Conservation (phyloP, 2,113 vertebrate species). For the Leptocoma aspasia region DNA sequence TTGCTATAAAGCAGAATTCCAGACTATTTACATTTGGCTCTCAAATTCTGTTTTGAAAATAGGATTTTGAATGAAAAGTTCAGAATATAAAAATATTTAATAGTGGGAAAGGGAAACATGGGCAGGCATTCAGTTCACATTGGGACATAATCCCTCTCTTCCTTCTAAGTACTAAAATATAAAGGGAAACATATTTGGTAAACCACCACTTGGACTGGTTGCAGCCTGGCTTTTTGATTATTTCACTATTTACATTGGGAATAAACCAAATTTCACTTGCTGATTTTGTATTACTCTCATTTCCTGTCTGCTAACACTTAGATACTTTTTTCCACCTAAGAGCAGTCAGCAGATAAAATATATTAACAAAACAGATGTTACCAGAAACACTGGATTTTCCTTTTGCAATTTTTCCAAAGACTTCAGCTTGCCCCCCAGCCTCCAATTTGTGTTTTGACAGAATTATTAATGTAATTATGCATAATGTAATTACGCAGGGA, state of each 20-base stretch:
- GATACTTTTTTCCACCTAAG: constrained; percentile 43
- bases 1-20: constrained; percentile 39
- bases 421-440: neutral
- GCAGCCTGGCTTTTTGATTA: constrained; percentile 47
- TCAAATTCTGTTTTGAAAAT: constrained; percentile 40
- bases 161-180: neutral
- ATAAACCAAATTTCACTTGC: constrained; percentile 14
- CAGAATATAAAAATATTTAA: constrained; percentile 46
- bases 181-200: constrained; percentile 24
- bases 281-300: constrained; percentile 18
- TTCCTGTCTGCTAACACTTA: constrained; percentile 27
- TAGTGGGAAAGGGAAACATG: constrained; percentile 1
- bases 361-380: constrained; percentile 27
- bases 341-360: neutral
- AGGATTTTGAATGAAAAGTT: constrained; percentile 27
- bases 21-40: neutral
- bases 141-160: constrained; percentile 12
- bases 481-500: neutral
- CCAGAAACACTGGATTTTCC: neutral
- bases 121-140: neutral
- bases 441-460: neutral
- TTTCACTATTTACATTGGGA: constrained; percentile 36
- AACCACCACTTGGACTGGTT: neutral
- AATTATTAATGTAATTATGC: neutral
- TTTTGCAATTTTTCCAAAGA: neutral